Conservation (phyloP, 2,113 vertebrate species). For the Bothrops jararaca region DNA sequence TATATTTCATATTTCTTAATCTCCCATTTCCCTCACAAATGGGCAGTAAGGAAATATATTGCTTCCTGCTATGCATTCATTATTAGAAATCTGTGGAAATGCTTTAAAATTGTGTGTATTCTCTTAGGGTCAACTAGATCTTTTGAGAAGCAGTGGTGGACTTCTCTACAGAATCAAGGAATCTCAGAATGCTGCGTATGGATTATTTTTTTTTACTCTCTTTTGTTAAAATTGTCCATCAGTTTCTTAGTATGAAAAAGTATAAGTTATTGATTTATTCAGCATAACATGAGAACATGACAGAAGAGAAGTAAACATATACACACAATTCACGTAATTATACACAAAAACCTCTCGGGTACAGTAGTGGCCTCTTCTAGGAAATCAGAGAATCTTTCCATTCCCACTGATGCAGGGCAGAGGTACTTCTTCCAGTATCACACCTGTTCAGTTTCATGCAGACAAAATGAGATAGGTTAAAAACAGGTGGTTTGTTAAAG, state of each 20-base stretch:
- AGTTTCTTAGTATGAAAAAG: not conserved
- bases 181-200: conserved; percentile 82
- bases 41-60: not conserved
- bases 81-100: not conserved
- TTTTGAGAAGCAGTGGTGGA: conserved; percentile 88
- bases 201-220: not conserved
- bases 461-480: too few relatives aligned
- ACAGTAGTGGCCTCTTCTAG: not conserved
- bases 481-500: too few relatives aligned
- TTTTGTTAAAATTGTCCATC: not conserved
- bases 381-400: not conserved
- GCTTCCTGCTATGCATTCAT: not conserved
- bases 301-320: not conserved
- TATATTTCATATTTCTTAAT: not conserved
- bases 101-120: not conserved
- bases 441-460: too few relatives aligned
- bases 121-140: conserved; percentile 89
- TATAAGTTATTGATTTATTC: not conserved
- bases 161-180: conserved; percentile 95
- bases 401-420: not conserved
- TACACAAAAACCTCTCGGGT: not conserved
- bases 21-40: not conserved
- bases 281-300: not conserved
- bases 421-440: too few relatives aligned
- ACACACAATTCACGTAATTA: not conserved